Percentiles rank a stretch among this genome's conserved stretches.
phyloP scores from a whole-genome alignment of 1,140 invertebrate species.

The Drosophila pachea region DNA sequence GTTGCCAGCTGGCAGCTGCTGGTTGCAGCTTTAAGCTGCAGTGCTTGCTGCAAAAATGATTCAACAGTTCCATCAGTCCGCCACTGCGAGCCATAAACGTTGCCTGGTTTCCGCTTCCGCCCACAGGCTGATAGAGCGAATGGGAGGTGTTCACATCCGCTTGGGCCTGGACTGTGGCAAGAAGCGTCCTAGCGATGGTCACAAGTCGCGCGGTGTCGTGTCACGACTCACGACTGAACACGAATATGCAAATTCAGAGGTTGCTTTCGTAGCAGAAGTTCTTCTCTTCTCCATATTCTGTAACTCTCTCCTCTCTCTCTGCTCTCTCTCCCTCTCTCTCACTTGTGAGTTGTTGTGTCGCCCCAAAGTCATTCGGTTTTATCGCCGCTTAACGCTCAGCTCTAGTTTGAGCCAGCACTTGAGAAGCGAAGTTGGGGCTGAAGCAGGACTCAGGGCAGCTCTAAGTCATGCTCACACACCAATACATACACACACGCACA shows the following conservation, averaged over 20 bases:
- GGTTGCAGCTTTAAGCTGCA: constrained; percentile 17
- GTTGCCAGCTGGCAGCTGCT: neutral
- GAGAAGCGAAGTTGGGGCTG: neutral
- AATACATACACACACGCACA: neutral
- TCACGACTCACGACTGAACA: neutral
- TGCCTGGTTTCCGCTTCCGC: constrained; percentile 39
- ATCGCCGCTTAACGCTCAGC: no score
- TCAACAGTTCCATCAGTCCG: constrained; percentile 45
- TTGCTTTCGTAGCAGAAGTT: no score
- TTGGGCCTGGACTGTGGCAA: constrained; percentile 21
- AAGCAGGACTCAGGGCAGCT: neutral
- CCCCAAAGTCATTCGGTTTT: no score
- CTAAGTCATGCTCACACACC: neutral
- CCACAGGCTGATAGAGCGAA: constrained; percentile 7
- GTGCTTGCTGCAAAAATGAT: constrained; percentile 57
- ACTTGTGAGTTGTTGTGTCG: no score
- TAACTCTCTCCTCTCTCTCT: no score
- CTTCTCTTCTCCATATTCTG: no score
- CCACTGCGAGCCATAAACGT: constrained; percentile 42
- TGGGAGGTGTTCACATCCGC: constrained; percentile 24
- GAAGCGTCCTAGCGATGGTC: constrained; percentile 8
- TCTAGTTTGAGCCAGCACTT: constrained; percentile 8
- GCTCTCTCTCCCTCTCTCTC: no score
- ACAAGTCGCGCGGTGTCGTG: constrained; percentile 5
- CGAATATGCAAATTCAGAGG: no score